A percentile compares a stretch with the other conserved stretches of the same genome.
These are phyloP conservation scores for Caretta caretta DNA, from an alignment of 2,113 vertebrate species.

Conservation along the genomic window DNA sequence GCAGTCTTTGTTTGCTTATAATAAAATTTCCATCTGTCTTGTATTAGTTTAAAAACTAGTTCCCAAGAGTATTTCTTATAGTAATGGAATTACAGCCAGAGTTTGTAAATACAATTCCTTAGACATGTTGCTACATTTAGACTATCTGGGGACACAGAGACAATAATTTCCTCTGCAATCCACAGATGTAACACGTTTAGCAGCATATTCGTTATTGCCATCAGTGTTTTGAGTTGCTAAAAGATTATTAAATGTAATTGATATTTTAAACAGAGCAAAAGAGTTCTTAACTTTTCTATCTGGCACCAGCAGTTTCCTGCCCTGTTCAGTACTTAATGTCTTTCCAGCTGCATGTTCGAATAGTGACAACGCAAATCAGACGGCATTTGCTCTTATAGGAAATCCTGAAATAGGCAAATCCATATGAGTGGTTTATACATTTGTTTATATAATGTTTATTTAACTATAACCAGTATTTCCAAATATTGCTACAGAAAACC, in stretches of 20 bases:
- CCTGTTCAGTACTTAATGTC: background rate
- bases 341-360: background rate
- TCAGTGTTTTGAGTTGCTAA: accelerated
- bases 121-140: background rate
- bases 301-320: background rate
- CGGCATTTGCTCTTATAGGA: background rate
- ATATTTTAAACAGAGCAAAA: background rate
- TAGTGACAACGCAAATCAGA: background rate
- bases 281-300: accelerated
- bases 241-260: accelerated
- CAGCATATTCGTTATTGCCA: background rate
- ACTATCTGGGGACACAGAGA: background rate
- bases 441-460: background rate
- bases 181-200: background rate
- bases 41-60: background rate
- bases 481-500: background rate
- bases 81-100: accelerated
- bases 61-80: background rate
- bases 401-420: background rate
- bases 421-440: accelerated
- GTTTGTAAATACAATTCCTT: background rate
- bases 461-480: background rate
- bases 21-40: background rate
- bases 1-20: background rate
- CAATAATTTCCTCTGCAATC: background rate